Evolutionary conservation across 2,888 invertebrate genomes (phyloP), one percentile per base, ranked within the genome.

Genomic region (Microctonus hyperodae): DNA sequence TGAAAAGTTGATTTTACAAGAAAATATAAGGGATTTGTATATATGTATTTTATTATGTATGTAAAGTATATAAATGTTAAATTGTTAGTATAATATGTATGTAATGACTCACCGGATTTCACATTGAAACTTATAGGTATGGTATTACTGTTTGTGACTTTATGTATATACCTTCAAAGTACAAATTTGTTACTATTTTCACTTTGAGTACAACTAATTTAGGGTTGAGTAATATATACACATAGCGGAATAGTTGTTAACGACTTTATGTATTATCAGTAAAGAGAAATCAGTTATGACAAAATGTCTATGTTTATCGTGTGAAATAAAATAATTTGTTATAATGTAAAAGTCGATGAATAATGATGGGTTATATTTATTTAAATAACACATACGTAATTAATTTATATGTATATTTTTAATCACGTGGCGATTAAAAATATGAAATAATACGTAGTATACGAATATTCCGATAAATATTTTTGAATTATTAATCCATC

Each of bases 231-330:
- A 35, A 48, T 13, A 58, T 20, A n/a, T 6, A 33, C 20, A n/a
- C n/a, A n/a, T n/a, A n/a, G n/a, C n/a, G 58, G 22, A 16, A 58
- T 44, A 33, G 6, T 58, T 40, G 10, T 13, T 23, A 40, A 59
- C 40, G 59, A 40, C 44, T 57, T 57, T 57, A n/a, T 6, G 59
- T 44, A 44, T 59, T 59, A 59, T 59, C 59, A 59, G 28, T 11
- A 23, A 59, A 40, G 40, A 44, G 40, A 44, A 59, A 59, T 59
- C 59, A 22, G 35, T 20, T 16, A 25, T 16, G 25, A 28, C 16
- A 16, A 44, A 44, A 44, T 44, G 44, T 44, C 16, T 44, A 9
- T 44, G 44, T n/a, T 5, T 44, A 44, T 16, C 10, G 16, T 55
- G 13, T 55, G 13, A 2, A 28, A 55, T 13, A n/a, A 25, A 31